These are phyloP conservation scores for Lithophane semibrunnea DNA, from an alignment of 2,888 invertebrate genomes.

Conservation along the genomic window DNA sequence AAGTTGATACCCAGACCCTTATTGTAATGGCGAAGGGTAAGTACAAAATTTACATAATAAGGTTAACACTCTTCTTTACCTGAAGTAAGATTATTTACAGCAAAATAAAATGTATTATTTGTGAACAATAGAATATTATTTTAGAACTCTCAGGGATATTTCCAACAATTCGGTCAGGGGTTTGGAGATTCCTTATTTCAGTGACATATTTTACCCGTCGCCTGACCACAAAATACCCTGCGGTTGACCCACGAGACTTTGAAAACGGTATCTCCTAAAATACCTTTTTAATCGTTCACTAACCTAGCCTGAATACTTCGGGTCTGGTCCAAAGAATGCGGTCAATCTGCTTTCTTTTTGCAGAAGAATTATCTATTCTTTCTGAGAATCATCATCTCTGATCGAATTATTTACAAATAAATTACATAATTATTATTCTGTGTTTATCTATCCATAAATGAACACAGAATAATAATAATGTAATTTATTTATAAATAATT, in stretches of 20 bases:
- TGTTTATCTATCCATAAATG: too few relatives aligned
- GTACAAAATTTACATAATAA: constrained; percentile 47
- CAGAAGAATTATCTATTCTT: neutral
- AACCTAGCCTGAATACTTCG: neutral
- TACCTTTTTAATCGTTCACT: constrained; percentile 13
- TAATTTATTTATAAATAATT: too few relatives aligned
- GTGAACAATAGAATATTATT: neutral
- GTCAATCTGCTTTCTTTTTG: neutral
- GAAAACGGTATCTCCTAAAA: constrained; percentile 29
- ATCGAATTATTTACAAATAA: too few relatives aligned
- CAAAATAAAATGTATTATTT: constrained; percentile 12
- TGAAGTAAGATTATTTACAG: constrained; percentile 3
- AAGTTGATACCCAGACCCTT: constrained; percentile 32
- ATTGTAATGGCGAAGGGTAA: constrained; percentile 33
- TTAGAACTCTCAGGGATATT: neutral
- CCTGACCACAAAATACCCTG: constrained; percentile 3
- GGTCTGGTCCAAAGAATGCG: neutral
- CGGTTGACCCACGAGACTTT: constrained; percentile 25
- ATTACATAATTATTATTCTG: too few relatives aligned
- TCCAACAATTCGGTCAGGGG: neutral
- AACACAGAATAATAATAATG: too few relatives aligned
- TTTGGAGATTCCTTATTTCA: neutral
- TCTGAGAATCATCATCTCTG: neutral
- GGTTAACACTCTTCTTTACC: constrained; percentile 14
- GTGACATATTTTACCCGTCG: constrained; percentile 4